Conservation (phyloP, 1,140 invertebrate genomes). For the Cyphomyrmex costatus region DNA sequence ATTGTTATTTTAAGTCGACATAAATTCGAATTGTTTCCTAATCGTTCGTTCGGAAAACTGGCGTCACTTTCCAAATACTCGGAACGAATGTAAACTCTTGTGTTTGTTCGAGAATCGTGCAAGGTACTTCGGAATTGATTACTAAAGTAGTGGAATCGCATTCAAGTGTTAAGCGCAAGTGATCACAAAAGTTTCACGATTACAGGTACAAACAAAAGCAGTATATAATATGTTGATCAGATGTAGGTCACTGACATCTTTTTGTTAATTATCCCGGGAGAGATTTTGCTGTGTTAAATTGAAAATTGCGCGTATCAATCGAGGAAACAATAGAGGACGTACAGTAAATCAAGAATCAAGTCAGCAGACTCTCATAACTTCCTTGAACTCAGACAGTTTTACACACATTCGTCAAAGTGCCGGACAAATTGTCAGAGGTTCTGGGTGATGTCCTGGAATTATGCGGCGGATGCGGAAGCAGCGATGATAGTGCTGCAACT, state of each 20-base stretch:
- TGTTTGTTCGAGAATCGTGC: constrained; percentile 1
- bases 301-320: neutral
- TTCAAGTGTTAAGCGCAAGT: neutral
- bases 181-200: constrained; percentile 10
- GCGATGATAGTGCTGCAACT: constrained; percentile 21
- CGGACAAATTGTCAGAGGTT: constrained; percentile 85
- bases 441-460: constrained; percentile 84
- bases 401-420: constrained; percentile 83
- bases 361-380: neutral
- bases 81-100: neutral
- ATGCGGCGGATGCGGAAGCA: constrained; percentile 78
- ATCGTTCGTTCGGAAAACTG: neutral
- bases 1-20: neutral
- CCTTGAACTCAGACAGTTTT: constrained; percentile 65
- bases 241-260: neutral
- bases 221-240: no score
- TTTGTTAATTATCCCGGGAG: neutral
- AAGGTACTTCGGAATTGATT: neutral
- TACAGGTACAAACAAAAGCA: constrained; percentile 1
- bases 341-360: neutral
- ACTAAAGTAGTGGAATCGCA: neutral
- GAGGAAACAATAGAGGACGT: neutral
- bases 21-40: neutral
- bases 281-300: neutral
- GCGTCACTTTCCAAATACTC: constrained; percentile 6